phyloP scores from a whole-genome alignment of 2,888 invertebrate genomes.

The Platypus cylindrus region DNA sequence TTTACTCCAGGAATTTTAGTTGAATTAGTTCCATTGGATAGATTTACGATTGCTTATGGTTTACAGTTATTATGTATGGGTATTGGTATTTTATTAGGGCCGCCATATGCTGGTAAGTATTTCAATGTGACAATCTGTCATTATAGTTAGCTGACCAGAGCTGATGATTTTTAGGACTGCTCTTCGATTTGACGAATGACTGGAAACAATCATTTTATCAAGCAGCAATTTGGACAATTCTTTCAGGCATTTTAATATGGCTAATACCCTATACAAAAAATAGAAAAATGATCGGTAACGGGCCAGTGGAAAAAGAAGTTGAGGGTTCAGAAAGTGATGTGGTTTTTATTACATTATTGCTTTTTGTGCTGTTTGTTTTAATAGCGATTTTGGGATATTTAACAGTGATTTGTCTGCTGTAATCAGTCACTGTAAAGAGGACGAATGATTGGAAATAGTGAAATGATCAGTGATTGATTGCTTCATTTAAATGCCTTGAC shows the following conservation, averaged over 20 bases:
- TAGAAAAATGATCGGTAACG: conserved; percentile 45
- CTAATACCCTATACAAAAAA: conserved; percentile 56
- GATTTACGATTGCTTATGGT: conserved; percentile 88
- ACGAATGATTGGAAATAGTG: neutral
- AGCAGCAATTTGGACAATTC: conserved; percentile 67
- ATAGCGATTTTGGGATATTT: conserved; percentile 15
- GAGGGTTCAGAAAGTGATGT: conserved; percentile 23
- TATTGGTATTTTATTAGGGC: conserved; percentile 82
- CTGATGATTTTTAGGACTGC: conserved; percentile 36
- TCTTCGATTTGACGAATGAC: conserved; percentile 51
- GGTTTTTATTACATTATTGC: conserved; percentile 11
- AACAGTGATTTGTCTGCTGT: conserved; percentile 13
- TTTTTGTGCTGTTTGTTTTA: conserved; percentile 12
- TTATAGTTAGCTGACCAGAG: too few species aligned
- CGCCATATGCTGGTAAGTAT: conserved; percentile 72
- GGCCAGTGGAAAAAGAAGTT: conserved; percentile 38
- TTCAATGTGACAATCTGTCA: too few species aligned
- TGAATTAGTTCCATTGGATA: conserved; percentile 76
- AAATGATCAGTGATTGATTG: too few species aligned
- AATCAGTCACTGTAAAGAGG: conserved; percentile 1
- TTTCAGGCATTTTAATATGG: conserved; percentile 59
- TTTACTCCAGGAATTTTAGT: conserved; percentile 85
- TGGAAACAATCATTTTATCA: conserved; percentile 74
- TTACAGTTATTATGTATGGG: conserved; percentile 82
- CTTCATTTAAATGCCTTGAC: too few species aligned